Conservation (phyloP, 1,140 invertebrate species). For the Galleria mellonella region DNA sequence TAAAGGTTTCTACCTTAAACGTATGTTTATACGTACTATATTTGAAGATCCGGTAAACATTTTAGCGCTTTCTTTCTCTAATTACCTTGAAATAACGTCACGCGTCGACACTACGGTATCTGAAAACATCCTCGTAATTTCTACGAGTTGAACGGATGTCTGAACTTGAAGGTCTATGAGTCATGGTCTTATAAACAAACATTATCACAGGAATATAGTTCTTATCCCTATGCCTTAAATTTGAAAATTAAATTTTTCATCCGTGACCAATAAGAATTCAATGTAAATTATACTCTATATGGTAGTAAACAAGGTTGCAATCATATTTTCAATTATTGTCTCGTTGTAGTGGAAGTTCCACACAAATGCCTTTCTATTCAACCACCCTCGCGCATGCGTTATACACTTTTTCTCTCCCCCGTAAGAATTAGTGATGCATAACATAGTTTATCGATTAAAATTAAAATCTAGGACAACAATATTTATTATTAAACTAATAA, state of each 20-base stretch:
- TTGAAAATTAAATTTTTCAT: neutral
- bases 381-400: slow-evolving; percentile 11
- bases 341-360: neutral
- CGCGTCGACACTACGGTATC: too few relatives aligned
- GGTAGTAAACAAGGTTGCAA: neutral
- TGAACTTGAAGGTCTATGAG: neutral
- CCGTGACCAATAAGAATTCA: neutral
- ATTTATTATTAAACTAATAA: too few relatives aligned
- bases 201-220: neutral
- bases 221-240: neutral
- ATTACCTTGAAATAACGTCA: neutral
- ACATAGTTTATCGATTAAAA: too few relatives aligned
- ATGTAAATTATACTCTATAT: neutral
- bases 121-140: too few relatives aligned
- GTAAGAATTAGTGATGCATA: slow-evolving; percentile 3
- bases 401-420: slow-evolving; percentile 2
- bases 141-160: too few relatives aligned
- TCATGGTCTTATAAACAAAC: neutral
- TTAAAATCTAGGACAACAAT: too few relatives aligned
- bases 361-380: neutral
- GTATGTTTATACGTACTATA: too few relatives aligned
- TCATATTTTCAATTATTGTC: too few relatives aligned
- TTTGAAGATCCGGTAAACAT: too few relatives aligned
- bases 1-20: too few relatives aligned
- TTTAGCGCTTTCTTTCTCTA: too few relatives aligned